These are phyloP conservation scores for Eurystomus gularis DNA, from an alignment of 2,113 vertebrate species.

Conservation along the genomic window DNA sequence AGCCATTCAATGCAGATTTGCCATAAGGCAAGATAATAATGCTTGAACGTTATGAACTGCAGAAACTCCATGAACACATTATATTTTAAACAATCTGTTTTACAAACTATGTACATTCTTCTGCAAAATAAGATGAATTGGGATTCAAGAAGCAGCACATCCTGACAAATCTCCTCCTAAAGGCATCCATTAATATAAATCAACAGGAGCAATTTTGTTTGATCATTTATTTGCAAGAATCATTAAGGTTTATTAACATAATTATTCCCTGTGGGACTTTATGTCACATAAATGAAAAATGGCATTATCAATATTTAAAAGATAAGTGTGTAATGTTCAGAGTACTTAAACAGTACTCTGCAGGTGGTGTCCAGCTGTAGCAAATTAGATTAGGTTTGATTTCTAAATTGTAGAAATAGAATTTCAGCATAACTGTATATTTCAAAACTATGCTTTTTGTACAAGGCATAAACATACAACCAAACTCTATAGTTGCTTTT, in stretches of 20 bases:
- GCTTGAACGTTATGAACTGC: constrained; percentile 58
- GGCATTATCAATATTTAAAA: constrained; percentile 84
- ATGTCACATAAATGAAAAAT: constrained; percentile 83
- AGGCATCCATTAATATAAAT: constrained; percentile 86
- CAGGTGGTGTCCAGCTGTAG: constrained; percentile 81
- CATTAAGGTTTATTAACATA: constrained; percentile 87
- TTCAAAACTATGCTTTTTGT: constrained; percentile 17
- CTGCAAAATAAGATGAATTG: constrained; percentile 80
- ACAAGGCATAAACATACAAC: not conserved
- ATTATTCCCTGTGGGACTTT: constrained; percentile 83
- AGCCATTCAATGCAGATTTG: constrained; percentile 64
- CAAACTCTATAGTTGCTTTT: not conserved
- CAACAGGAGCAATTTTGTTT: constrained; percentile 83
- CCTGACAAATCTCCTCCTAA: constrained; percentile 81
- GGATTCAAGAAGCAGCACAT: constrained; percentile 73
- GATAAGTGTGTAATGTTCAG: constrained; percentile 74
- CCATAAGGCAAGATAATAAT: constrained; percentile 67
- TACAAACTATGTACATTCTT: constrained; percentile 75
- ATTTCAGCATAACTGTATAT: constrained; percentile 46
- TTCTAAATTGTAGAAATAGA: constrained; percentile 56
- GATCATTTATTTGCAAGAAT: constrained; percentile 86
- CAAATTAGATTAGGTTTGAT: constrained; percentile 73
- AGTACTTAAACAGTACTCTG: constrained; percentile 72
- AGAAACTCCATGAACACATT: constrained; percentile 70
- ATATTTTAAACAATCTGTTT: constrained; percentile 77